A percentile compares a stretch with the other conserved stretches of the same genome.
phyloP scores from a whole-genome alignment of 1,140 invertebrate species.

The Sarcophaga peregrina region DNA sequence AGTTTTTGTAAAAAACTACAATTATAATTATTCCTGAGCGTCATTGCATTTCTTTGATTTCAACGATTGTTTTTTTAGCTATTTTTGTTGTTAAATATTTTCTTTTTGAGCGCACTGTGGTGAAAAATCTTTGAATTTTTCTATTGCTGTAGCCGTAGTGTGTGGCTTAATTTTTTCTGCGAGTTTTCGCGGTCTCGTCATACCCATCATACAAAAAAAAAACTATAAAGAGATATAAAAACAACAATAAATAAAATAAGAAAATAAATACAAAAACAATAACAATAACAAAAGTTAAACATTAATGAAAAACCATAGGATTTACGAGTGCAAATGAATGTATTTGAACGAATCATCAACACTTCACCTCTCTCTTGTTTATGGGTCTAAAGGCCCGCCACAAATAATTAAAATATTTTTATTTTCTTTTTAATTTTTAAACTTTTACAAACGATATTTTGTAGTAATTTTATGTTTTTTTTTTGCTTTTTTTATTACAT shows the following conservation, averaged over 20 bases:
- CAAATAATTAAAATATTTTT: too few relatives aligned
- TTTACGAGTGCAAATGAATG: background rate
- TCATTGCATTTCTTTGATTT: too few relatives aligned
- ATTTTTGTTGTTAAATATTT: too few relatives aligned
- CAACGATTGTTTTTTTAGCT: too few relatives aligned
- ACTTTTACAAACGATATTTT: background rate
- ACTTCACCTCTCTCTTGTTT: too few relatives aligned
- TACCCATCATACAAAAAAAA: background rate
- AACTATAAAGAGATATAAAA: background rate
- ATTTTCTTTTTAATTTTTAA: too few relatives aligned
- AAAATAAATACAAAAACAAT: background rate
- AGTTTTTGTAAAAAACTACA: too few relatives aligned
- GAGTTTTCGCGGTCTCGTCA: slow-evolving; percentile 17
- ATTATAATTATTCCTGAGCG: too few relatives aligned
- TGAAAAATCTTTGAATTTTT: background rate
- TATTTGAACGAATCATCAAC: too few relatives aligned
- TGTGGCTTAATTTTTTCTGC: slow-evolving; percentile 10
- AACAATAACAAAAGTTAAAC: background rate
- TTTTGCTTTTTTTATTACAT: background rate
- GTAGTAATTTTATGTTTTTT: background rate
- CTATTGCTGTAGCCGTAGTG: background rate
- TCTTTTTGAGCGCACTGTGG: too few relatives aligned
- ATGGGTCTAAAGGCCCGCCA: too few relatives aligned
- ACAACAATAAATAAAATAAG: slow-evolving; percentile 13
- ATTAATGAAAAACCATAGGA: background rate